Evolutionary conservation across 2,113 vertebrate genomes (phyloP), one percentile per base, ranked within the genome.

Genomic region (Leptodactylus fuscus): DNA sequence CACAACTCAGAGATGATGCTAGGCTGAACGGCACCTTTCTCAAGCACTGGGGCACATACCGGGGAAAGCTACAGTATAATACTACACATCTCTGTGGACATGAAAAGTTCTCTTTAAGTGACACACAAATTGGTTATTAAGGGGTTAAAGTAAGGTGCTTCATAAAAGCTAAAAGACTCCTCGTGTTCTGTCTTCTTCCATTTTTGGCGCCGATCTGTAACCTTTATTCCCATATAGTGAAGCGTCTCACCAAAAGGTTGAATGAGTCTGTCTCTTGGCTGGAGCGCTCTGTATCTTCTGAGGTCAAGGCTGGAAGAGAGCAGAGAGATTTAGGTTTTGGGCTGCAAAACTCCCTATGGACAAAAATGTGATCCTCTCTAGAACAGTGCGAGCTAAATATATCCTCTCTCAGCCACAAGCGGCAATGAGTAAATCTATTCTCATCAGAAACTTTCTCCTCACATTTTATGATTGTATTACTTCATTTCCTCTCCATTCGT

Each of bases 381-480:
- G 69, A 74, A 75, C 70, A 74, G 81, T 15, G 73, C 1, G 12
- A 38, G 51, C 81, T 83, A 83, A 83, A 83, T 83, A 83, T 83
- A 83, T 32, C 69, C 51, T 27, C 51, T 53, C 49, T 24, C 69
- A 74, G 53, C 81, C 81, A 60, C 81, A 75, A 46, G 62, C 58
- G 12, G 81, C 69, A 74, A 83, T 32, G 36, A 83, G 81, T 74
- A 62, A 83, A 55, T 83, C 70, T 83, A 83, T 83, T 83, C 81
- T 74, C 81, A 83, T 60, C 81, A 83, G 81, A 83, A 83, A 83
- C 51, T 74, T 81, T 73, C 13, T 29, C 44, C 20, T 51, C 29
- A 60, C 69, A 32, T 74, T 58, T 83, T 83, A 83, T 74, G 55
- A 74, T 41, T 60, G 44, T 60, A 27, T 83, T 83, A 49, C 24